Conservation (phyloP, 2,888 invertebrate genomes). For the Pandemis cinnamomeana region DNA sequence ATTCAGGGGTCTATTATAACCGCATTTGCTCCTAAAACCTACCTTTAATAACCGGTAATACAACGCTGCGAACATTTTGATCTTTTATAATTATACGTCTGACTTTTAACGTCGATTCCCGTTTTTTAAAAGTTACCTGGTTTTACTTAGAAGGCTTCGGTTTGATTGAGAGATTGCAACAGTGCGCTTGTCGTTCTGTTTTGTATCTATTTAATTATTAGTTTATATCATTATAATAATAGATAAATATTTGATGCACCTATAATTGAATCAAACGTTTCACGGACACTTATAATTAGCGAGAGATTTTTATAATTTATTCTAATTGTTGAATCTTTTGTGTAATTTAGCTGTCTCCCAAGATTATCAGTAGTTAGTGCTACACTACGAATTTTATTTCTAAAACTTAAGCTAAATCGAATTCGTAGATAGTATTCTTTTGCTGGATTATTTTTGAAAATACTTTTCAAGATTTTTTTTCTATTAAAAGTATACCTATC, state of each 20-base stretch:
- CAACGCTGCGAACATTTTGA: conserved; percentile 70
- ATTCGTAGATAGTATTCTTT: neutral
- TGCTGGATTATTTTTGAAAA: neutral
- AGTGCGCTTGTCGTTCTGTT: conserved; percentile 60
- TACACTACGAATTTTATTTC: neutral
- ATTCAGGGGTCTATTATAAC: conserved; percentile 77
- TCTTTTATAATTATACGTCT: conserved; percentile 81
- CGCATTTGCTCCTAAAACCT: conserved; percentile 75
- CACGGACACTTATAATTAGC: conserved; percentile 23
- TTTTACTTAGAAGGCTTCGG: conserved; percentile 67
- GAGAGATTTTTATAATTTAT: conserved; percentile 25
- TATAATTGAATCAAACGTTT: conserved; percentile 34
- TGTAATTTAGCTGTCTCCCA: neutral
- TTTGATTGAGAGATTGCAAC: conserved; percentile 65
- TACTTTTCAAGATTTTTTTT: neutral
- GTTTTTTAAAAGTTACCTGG: conserved; percentile 69
- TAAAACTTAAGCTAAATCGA: neutral
- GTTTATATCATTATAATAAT: conserved; percentile 45
- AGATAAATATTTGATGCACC: conserved; percentile 38
- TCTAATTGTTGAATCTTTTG: conserved; percentile 22
- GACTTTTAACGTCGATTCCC: conserved; percentile 66
- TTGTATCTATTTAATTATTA: conserved; percentile 60
- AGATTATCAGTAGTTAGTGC: neutral
- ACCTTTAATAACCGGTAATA: conserved; percentile 76
- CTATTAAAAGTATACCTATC: neutral